Evolutionary conservation across 2,113 vertebrate species (phyloP).

Genomic region (Crotalus viridis): DNA sequence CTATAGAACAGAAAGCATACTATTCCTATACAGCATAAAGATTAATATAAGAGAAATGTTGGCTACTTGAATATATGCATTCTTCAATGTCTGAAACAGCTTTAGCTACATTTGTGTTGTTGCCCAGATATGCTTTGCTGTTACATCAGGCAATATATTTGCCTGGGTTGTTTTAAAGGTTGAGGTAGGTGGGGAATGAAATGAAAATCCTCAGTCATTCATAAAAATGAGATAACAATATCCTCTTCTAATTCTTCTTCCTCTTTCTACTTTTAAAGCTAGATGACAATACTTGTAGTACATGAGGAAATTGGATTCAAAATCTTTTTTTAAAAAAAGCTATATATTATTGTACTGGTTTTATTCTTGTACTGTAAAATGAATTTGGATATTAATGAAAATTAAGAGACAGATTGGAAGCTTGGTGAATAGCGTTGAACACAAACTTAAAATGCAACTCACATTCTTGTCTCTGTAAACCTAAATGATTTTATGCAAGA

Average conservation of each 20-base stretch:
- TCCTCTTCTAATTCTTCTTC: conserved; percentile 39
- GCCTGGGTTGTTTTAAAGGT: conserved; percentile 57
- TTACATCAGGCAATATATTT: conserved; percentile 57
- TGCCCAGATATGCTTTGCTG: conserved; percentile 64
- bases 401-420: conserved; percentile 25
- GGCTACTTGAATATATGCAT: not conserved
- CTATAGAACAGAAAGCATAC: conserved; percentile 30
- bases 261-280: conserved; percentile 30
- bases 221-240: conserved; percentile 38
- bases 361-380: conserved; percentile 29
- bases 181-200: conserved; percentile 37
- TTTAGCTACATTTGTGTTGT: conserved; percentile 56
- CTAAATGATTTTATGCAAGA: not conserved
- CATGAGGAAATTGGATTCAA: conserved; percentile 58
- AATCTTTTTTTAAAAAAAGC: conserved; percentile 48
- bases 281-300: conserved; percentile 50
- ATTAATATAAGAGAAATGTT: conserved; percentile 22
- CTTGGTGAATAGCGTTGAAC: conserved; percentile 15
- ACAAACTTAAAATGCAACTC: not conserved
- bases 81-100: conserved; percentile 49
- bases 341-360: conserved; percentile 24
- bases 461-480: not conserved
- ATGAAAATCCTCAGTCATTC: conserved; percentile 50
- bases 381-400: not conserved
- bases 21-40: conserved; percentile 19